Evolutionary conservation across 2,888 invertebrate species (phyloP).

Genomic region (Ashinkailepas kermadecensis): DNA sequence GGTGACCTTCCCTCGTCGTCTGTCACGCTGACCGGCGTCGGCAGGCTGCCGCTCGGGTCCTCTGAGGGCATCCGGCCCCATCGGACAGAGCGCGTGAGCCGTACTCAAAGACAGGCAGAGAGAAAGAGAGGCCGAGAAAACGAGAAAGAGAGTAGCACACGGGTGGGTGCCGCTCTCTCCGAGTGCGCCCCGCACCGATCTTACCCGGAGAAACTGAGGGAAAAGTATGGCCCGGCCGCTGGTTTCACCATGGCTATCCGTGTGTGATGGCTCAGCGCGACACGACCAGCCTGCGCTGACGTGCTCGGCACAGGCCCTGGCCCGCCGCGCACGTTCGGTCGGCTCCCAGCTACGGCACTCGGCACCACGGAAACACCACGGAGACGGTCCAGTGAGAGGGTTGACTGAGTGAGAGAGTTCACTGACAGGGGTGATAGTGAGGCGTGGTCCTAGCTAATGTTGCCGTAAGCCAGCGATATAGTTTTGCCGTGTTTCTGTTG

Average conservation of each 20-base stretch:
- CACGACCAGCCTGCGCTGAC: neutral
- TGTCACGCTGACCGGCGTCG: no score
- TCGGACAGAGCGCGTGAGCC: no score
- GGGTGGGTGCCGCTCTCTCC: neutral
- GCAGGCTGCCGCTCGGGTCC: no score
- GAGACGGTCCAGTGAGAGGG: neutral
- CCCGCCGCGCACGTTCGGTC: neutral
- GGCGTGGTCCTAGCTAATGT: no score
- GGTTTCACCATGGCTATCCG: constrained; percentile 14
- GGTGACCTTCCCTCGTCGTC: no score
- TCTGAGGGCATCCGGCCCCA: no score
- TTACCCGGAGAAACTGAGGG: constrained; percentile 10
- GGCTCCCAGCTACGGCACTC: neutral
- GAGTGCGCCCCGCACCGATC: neutral
- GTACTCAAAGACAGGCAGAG: neutral
- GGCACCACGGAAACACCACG: neutral
- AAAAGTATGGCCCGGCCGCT: constrained; percentile 16
- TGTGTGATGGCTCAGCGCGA: neutral
- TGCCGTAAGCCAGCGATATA: no score
- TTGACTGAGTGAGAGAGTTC: no score
- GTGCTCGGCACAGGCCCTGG: neutral
- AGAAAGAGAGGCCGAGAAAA: neutral
- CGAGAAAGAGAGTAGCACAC: no score
- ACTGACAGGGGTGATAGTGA: no score
- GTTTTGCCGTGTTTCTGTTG: no score